Evolutionary conservation across 1,140 invertebrate genomes (phyloP), one percentile per base, ranked within the genome.

Genomic region (Heterodera carotae): DNA sequence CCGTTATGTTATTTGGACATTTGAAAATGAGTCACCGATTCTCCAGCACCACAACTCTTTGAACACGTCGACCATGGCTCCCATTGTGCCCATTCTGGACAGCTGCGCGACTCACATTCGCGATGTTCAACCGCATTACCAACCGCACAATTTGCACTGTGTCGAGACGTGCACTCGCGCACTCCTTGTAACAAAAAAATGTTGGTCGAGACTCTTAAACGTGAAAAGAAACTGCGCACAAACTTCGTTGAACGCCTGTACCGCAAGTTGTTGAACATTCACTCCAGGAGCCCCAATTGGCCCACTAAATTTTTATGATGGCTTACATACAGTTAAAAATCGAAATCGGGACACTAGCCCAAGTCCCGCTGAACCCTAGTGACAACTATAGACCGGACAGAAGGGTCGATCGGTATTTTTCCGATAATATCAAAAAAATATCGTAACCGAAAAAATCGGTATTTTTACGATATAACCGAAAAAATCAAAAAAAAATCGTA

Each of bases 21-120:
- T 48, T 25, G 29, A 29, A 64, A 62, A 74, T 64, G 18, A 33
- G 22, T 29, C 25, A 74, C 72, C 56, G 59, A 62, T 64, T 74
- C 72, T 5, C 72, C 72, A n/a, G 27, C 33, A 29, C 72, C 72
- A 34, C 72, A 74, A 43, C 64, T 74, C 64, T 74, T 74, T 64
- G 72, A 74, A 25, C 72, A 74, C n/a, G 27, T 29, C 64, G 72
- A 64, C 72, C 72, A 74, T 74, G 43, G 56, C 7, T 56, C 72
- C 72, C 72, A 74, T 22, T 62, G 59, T 27, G 34, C 25, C 72
- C 72, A 74, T 18, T 22, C 64, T 33, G 72, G 72, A 62, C 72
- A 74, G 36, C 36, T 59, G 18, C 64, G 34, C 10, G 22, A 34
- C 7, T 62, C 25, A 25, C 72, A 74, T 43, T 74, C 64, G 29